A percentile compares a stretch with the other conserved stretches of the same genome.
Conservation (phyloP, 2,113 vertebrate genomes). For the Galeopterus variegatus region DNA sequence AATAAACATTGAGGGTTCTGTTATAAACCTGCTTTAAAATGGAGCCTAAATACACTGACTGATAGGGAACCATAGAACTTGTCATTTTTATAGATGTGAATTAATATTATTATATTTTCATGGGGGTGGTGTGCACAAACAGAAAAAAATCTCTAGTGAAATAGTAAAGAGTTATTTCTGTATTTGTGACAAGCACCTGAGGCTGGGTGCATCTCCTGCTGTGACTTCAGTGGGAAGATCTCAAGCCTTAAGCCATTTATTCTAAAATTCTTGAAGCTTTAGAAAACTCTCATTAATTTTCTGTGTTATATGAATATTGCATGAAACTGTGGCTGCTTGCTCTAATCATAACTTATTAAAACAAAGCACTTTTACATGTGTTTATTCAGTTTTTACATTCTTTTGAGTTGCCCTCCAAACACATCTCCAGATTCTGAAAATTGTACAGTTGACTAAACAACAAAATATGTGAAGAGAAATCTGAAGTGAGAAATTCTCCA, state of each 20-base stretch:
- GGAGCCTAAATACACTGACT: neutral
- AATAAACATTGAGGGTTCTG: neutral
- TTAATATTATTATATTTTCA: neutral
- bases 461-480: neutral
- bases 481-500: neutral
- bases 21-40: neutral
- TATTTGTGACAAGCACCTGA: constrained; percentile 17
- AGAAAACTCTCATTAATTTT: constrained; percentile 27
- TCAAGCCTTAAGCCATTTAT: neutral
- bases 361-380: neutral
- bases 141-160: neutral
- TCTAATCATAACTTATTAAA: constrained; percentile 50
- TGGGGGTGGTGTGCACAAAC: neutral
- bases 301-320: constrained; percentile 35
- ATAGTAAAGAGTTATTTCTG: neutral
- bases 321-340: neutral
- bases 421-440: neutral
- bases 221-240: neutral
- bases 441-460: neutral
- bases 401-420: constrained; percentile 35
- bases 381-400: neutral
- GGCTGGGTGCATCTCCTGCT: neutral
- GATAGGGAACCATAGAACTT: neutral
- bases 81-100: neutral
- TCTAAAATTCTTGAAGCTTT: constrained; percentile 29